phyloP scores from a whole-genome alignment of 2,113 vertebrate species.

The Cisticola juncidis region DNA sequence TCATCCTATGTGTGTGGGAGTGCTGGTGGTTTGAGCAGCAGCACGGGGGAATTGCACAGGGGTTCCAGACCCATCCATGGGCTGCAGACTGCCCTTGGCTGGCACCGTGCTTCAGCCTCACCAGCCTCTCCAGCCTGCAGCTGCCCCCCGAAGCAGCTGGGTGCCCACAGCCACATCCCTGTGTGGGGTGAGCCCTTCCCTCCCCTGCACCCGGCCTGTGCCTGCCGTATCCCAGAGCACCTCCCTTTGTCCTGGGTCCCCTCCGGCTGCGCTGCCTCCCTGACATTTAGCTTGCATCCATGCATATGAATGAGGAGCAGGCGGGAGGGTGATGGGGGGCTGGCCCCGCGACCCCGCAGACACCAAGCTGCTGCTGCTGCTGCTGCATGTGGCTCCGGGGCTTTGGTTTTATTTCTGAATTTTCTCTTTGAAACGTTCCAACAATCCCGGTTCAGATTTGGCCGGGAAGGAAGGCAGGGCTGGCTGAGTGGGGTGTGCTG shows the following conservation, averaged over 20 bases:
- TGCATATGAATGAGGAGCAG: background rate
- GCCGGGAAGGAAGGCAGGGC: background rate
- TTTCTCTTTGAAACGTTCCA: background rate
- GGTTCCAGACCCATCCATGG: background rate
- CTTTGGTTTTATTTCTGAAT: background rate
- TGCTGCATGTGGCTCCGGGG: background rate
- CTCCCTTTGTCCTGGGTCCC: conserved; percentile 14
- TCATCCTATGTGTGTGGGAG: rapidly evolving
- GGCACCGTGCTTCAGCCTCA: rapidly evolving
- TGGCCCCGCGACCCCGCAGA: background rate
- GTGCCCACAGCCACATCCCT: background rate
- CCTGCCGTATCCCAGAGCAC: background rate
- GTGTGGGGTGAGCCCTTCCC: background rate
- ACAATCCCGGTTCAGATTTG: background rate
- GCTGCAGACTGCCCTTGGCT: background rate
- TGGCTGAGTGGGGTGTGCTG: background rate
- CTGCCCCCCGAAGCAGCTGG: background rate
- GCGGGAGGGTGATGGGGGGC: background rate
- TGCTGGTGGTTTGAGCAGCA: background rate
- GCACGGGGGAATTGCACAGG: background rate
- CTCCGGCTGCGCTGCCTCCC: background rate
- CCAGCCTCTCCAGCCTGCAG: background rate
- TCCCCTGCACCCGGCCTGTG: rapidly evolving
- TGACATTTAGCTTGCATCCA: background rate
- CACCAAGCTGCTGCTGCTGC: background rate